phyloP scores from a whole-genome alignment of 2,113 vertebrate genomes.

The Ahaetulla prasina region DNA sequence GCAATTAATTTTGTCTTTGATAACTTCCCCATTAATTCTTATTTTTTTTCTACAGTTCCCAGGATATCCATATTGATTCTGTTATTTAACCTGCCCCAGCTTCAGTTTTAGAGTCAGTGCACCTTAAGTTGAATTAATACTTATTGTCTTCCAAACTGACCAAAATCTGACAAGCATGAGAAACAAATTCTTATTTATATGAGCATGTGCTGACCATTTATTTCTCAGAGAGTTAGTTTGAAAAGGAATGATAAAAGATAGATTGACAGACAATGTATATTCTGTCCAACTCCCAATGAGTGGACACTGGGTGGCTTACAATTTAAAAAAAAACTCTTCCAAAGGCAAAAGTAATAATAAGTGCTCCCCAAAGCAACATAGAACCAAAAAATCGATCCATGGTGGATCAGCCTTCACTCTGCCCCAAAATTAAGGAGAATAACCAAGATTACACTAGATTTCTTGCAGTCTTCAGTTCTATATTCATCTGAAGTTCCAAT shows the following conservation, averaged over 20 bases:
- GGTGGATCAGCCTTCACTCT: not conserved
- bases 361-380: not conserved
- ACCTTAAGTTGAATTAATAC: not conserved
- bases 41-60: not conserved
- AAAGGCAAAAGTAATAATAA: not conserved
- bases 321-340: not conserved
- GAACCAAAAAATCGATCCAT: not conserved
- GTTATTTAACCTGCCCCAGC: not conserved
- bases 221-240: not conserved
- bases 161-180: not conserved
- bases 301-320: too few species aligned
- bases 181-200: not conserved
- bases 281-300: not conserved
- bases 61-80: not conserved
- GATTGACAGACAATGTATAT: not conserved
- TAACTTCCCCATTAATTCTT: not conserved
- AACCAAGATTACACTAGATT: not conserved
- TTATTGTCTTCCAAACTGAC: not conserved
- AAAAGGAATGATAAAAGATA: not conserved
- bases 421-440: not conserved
- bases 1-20: not conserved
- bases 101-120: not conserved
- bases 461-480: not conserved
- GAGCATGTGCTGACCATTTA: not conserved
- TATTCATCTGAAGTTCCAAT: not conserved